phyloP scores from a whole-genome alignment of 2,113 vertebrate species.

The Rhabdomys dilectus region DNA sequence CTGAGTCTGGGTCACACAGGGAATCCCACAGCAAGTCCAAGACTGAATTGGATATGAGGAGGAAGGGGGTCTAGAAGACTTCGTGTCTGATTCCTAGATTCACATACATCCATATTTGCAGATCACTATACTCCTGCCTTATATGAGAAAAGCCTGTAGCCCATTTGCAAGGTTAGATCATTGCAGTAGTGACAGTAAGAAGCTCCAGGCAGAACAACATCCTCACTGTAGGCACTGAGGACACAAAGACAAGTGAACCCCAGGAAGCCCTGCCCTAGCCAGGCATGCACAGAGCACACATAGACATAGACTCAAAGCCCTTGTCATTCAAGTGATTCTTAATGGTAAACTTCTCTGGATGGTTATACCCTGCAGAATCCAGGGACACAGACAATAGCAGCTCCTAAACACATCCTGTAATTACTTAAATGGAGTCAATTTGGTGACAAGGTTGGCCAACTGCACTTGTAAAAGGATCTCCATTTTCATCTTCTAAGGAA shows the following conservation, averaged over 20 bases:
- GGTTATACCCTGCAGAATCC: not conserved
- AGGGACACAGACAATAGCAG: not conserved
- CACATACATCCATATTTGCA: not conserved
- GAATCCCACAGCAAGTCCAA: not conserved
- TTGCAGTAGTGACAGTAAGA: not conserved
- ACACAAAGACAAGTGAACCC: not conserved
- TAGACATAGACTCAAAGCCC: not conserved
- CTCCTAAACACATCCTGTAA: not conserved
- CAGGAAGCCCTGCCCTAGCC: not conserved
- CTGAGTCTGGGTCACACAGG: not conserved
- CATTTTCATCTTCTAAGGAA: slow-evolving; percentile 30
- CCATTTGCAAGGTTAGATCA: not conserved
- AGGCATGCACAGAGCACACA: not conserved
- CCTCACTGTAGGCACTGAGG: not conserved
- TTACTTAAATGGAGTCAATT: slow-evolving; percentile 10
- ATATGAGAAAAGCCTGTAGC: not conserved
- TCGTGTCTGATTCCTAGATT: not conserved
- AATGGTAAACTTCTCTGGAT: not conserved
- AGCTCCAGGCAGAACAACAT: not conserved
- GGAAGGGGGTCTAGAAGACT: not conserved
- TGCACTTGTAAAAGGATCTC: not conserved
- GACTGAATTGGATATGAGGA: not conserved
- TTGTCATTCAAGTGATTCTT: not conserved
- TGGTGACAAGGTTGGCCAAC: not conserved
- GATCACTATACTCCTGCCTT: not conserved